phyloP scores from a whole-genome alignment of 2,888 invertebrate genomes.

The Isoperla grammatica region DNA sequence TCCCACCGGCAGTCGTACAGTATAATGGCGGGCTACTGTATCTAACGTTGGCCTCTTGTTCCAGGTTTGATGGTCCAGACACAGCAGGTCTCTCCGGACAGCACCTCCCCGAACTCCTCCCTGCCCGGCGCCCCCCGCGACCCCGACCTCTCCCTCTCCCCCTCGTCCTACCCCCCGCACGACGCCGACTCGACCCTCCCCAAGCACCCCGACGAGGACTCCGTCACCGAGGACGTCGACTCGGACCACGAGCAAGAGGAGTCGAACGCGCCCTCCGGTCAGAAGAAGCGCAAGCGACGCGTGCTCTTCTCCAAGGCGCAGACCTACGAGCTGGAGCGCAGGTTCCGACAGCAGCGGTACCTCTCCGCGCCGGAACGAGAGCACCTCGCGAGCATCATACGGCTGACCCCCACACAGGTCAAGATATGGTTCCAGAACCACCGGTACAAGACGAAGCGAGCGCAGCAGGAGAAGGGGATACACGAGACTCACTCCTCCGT shows the following conservation, averaged over 20 bases:
- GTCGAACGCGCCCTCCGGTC: constrained; percentile 41
- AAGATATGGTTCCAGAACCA: constrained; percentile 99
- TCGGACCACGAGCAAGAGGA: constrained; percentile 39
- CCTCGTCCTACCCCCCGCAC: constrained; percentile 4
- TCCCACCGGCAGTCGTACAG: too few species aligned
- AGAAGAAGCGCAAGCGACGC: constrained; percentile 90
- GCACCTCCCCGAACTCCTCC: constrained; percentile 38
- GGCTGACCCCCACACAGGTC: constrained; percentile 90
- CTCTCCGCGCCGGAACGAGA: constrained; percentile 97
- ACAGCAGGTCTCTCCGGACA: constrained; percentile 77
- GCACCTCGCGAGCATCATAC: constrained; percentile 89
- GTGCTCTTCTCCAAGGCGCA: constrained; percentile 97
- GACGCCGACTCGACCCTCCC: constrained; percentile 17
- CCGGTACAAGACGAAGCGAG: constrained; percentile 97
- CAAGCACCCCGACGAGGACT: constrained; percentile 15
- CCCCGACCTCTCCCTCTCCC: constrained; percentile 12
- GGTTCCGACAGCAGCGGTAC: constrained; percentile 94
- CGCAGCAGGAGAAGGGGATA: constrained; percentile 86
- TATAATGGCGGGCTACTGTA: too few species aligned
- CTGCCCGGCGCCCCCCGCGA: constrained; percentile 10
- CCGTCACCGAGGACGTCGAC: constrained; percentile 34
- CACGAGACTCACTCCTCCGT: constrained; percentile 51
- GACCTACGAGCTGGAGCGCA: constrained; percentile 90
- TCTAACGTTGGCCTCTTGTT: background rate
- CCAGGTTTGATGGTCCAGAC: constrained; percentile 15